Percentiles rank a stretch among this genome's conserved stretches.
These are phyloP conservation scores for Penaeus japonicus DNA, from an alignment of 1,140 invertebrate genomes.

Conservation along the genomic window DNA sequence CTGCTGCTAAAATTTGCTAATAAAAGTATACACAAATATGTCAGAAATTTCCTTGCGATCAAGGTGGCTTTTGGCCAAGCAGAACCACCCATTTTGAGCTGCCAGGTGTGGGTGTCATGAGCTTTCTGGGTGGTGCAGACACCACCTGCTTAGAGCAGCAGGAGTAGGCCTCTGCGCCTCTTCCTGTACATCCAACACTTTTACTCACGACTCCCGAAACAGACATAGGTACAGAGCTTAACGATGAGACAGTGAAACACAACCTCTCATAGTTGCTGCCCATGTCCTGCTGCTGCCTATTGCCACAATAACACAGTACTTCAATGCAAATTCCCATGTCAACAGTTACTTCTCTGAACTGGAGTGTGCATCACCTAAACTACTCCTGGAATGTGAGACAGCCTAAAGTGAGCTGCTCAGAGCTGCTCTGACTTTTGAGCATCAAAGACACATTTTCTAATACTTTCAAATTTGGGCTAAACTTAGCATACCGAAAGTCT, in stretches of 20 bases:
- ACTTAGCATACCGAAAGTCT: not conserved
- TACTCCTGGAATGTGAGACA: constrained; percentile 48
- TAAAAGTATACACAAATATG: constrained; percentile 36
- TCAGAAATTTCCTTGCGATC: constrained; percentile 17
- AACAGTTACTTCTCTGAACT: constrained; percentile 30
- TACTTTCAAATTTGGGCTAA: constrained; percentile 4
- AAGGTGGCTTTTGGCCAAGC: not conserved
- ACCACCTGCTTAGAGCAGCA: not conserved
- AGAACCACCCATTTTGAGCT: constrained; percentile 8
- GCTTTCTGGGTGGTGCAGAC: not conserved
- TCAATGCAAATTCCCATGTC: constrained; percentile 10
- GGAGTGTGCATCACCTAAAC: constrained; percentile 47
- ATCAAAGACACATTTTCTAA: not conserved
- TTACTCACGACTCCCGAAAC: not conserved
- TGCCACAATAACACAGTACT: constrained; percentile 18
- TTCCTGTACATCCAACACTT: not conserved
- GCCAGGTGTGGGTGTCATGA: constrained; percentile 14
- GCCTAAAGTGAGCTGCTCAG: constrained; percentile 35
- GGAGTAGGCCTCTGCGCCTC: not conserved
- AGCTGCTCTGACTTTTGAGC: constrained; percentile 15
- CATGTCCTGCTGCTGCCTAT: constrained; percentile 27
- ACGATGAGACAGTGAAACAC: not conserved
- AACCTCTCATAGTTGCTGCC: constrained; percentile 20
- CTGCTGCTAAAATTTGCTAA: constrained; percentile 22
- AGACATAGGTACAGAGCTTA: not conserved